phyloP scores from a whole-genome alignment of 2,888 invertebrate species.

The Coenonympha glycerion region DNA sequence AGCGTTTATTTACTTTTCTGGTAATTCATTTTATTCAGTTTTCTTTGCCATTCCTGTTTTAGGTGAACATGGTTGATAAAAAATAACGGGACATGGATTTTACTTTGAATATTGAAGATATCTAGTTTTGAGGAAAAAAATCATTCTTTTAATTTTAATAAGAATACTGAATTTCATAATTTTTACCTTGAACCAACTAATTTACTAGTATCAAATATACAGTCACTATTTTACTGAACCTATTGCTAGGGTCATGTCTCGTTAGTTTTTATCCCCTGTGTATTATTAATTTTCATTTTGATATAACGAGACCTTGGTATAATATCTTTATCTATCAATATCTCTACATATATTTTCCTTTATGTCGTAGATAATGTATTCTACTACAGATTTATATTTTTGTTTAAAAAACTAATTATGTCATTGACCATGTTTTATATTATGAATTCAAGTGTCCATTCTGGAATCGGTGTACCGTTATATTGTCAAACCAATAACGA shows the following conservation, averaged over 20 bases:
- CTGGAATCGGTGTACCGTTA: conserved; percentile 34
- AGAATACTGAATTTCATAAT: too few relatives aligned
- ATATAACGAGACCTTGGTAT: neutral
- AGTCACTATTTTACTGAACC: too few relatives aligned
- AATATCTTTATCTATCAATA: neutral
- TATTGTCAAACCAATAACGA: conserved; percentile 37
- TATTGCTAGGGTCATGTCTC: too few relatives aligned
- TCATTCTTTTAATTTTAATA: too few relatives aligned
- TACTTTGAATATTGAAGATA: too few relatives aligned
- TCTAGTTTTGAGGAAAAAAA: too few relatives aligned
- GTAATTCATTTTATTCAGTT: conserved; percentile 23
- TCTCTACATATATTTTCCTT: neutral
- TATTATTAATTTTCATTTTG: neutral
- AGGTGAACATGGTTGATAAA: too few relatives aligned
- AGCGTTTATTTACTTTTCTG: conserved; percentile 24
- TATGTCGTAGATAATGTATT: neutral
- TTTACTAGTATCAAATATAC: too few relatives aligned
- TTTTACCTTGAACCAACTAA: too few relatives aligned
- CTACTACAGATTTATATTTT: neutral
- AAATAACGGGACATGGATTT: too few relatives aligned
- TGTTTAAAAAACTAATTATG: neutral
- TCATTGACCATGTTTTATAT: conserved; percentile 1
- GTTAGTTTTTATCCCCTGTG: neutral
- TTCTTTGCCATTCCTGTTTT: neutral
- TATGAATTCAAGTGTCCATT: conserved; percentile 1